phyloP scores from a whole-genome alignment of 2,797 vertebrate species.

The Mormyrus hasselquistii region DNA sequence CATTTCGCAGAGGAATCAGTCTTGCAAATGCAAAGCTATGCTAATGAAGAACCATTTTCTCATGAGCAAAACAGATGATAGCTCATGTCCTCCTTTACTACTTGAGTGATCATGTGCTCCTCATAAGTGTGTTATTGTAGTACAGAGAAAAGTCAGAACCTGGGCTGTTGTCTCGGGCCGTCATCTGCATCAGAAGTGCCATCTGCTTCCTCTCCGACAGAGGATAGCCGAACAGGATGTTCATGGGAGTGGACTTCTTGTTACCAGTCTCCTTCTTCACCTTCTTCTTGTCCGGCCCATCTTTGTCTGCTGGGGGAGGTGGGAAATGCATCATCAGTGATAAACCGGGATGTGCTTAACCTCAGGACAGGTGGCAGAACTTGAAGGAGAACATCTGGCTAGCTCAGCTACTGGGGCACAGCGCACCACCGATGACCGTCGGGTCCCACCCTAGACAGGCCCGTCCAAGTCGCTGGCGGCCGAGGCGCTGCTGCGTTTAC shows the following conservation, averaged over 20 bases:
- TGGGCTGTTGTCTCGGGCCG: constrained; percentile 96
- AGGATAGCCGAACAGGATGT: constrained; percentile 95
- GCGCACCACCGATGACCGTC: neutral
- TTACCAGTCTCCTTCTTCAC: constrained; percentile 86
- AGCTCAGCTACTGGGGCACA: neutral
- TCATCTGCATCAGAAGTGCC: constrained; percentile 99
- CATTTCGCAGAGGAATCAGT: neutral
- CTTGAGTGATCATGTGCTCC: neutral
- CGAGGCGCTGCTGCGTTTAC: constrained; percentile 65
- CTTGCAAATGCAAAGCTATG: neutral
- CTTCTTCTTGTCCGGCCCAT: constrained; percentile 96
- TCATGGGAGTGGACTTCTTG: constrained; percentile 87
- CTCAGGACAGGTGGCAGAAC: constrained; percentile 8
- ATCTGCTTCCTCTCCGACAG: constrained; percentile 98
- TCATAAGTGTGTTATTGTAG: neutral
- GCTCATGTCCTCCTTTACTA: neutral
- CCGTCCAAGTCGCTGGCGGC: constrained; percentile 18
- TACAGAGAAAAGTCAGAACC: constrained; percentile 53
- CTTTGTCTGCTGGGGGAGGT: constrained; percentile 78
- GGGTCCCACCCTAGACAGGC: neutral
- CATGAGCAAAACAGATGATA: neutral
- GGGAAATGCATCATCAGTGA: neutral
- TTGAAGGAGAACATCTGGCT: neutral
- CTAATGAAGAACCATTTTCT: neutral
- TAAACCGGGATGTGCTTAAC: too few species aligned